Percentiles rank a stretch among this genome's conserved stretches.
Evolutionary conservation across 2,797 vertebrate genomes (phyloP).

Genomic region (Centroberyx gerrardi): DNA sequence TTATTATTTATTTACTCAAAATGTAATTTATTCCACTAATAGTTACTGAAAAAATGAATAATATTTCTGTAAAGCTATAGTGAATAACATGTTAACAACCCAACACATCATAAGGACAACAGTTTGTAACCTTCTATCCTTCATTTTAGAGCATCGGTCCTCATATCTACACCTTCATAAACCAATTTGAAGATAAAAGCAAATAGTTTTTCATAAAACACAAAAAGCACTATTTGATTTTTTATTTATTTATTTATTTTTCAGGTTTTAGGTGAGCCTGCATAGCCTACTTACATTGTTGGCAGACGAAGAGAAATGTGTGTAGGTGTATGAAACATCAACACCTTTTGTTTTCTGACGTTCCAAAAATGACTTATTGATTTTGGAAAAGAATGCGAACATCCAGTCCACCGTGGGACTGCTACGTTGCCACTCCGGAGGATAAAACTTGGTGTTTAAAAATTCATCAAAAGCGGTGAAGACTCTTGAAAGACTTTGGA

Average conservation of each 20-base stretch:
- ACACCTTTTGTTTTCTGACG: slow-evolving; percentile 23
- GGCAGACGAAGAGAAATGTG: slow-evolving; percentile 7
- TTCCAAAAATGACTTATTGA: slow-evolving; percentile 31
- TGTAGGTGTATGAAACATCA: slow-evolving; percentile 34
- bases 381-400: slow-evolving; percentile 25
- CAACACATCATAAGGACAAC: no score
- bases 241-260: neutral
- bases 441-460: slow-evolving; percentile 24
- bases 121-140: no score
- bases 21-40: neutral
- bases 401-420: slow-evolving; percentile 14
- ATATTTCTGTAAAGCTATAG: no score
- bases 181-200: neutral
- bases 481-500: neutral
- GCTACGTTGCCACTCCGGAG: slow-evolving; percentile 19
- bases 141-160: neutral
- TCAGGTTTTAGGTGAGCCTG: neutral
- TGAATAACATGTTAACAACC: no score
- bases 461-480: slow-evolving; percentile 27
- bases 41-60: no score
- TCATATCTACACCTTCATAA: neutral
- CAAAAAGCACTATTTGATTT: neutral
- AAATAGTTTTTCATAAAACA: neutral
- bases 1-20: neutral
- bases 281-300: neutral